These are phyloP conservation scores for Pristionchus exspectatus DNA, from an alignment of 2,888 invertebrate genomes.

Conservation along the genomic window DNA sequence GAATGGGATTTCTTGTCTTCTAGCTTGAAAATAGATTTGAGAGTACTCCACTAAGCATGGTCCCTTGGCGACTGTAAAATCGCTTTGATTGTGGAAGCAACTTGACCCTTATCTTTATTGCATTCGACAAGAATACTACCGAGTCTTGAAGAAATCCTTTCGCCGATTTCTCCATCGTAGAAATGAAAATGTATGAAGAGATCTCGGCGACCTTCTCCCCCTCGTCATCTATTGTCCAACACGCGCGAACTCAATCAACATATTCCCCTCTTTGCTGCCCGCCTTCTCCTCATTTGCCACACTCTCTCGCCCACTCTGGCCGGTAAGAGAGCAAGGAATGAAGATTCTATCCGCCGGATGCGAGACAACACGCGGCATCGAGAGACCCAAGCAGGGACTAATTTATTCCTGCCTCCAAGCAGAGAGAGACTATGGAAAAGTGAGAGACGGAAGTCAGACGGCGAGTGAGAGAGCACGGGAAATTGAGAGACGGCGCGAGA, in stretches of 20 bases:
- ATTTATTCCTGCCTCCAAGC: not conserved
- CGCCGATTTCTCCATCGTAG: too few relatives aligned
- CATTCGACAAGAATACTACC: too few relatives aligned
- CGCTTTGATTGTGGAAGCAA: too few relatives aligned
- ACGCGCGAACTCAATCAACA: conserved; percentile 51
- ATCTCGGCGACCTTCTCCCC: not conserved
- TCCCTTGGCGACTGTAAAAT: too few relatives aligned
- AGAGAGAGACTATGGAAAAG: not conserved
- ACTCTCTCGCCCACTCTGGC: not conserved
- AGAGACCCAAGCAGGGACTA: conserved; percentile 14
- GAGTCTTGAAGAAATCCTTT: too few relatives aligned
- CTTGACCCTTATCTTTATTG: too few relatives aligned
- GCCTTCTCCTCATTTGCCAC: conserved; percentile 45
- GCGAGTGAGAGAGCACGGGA: not conserved
- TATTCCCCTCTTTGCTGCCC: conserved; percentile 44
- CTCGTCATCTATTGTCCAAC: not conserved
- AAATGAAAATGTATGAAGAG: too few relatives aligned
- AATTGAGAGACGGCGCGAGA: conserved; percentile 17
- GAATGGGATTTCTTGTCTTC: too few relatives aligned
- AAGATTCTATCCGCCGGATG: not conserved
- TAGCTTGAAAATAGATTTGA: too few relatives aligned
- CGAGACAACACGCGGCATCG: not conserved
- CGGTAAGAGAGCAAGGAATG: not conserved
- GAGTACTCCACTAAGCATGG: too few relatives aligned
- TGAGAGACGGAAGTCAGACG: too few relatives aligned